Conservation (phyloP, 2,113 vertebrate genomes). For the Colius striatus region DNA sequence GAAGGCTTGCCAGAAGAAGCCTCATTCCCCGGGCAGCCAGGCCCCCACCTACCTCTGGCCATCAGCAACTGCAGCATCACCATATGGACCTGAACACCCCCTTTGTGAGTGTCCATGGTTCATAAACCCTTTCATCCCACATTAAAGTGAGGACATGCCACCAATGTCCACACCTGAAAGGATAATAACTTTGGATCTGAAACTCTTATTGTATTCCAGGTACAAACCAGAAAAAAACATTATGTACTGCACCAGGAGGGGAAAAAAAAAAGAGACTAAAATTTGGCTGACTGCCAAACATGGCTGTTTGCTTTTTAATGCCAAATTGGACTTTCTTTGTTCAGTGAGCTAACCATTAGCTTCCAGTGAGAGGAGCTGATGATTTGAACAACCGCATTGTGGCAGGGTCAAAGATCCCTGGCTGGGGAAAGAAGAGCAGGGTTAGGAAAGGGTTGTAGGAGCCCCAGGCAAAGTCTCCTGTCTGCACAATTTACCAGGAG, state of each 20-base stretch:
- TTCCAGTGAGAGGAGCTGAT: not conserved
- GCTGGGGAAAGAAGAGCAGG: not conserved
- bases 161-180: not conserved
- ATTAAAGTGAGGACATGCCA: not conserved
- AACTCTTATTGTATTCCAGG: not conserved
- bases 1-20: not conserved
- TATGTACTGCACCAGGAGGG: not conserved
- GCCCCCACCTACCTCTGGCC: not conserved
- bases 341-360: not conserved
- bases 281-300: not conserved
- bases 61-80: accelerated
- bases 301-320: not conserved
- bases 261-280: not conserved
- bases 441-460: not conserved
- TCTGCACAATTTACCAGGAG: not conserved
- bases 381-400: not conserved
- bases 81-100: accelerated
- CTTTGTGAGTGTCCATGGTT: not conserved
- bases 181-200: not conserved
- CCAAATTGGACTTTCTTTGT: slow-evolving; percentile 5
- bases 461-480: accelerated
- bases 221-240: not conserved
- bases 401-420: not conserved
- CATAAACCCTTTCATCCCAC: not conserved
- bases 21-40: not conserved